These are phyloP conservation scores for Gambusia yucatana DNA, from an alignment of 2,797 vertebrate genomes.

Conservation along the genomic window DNA sequence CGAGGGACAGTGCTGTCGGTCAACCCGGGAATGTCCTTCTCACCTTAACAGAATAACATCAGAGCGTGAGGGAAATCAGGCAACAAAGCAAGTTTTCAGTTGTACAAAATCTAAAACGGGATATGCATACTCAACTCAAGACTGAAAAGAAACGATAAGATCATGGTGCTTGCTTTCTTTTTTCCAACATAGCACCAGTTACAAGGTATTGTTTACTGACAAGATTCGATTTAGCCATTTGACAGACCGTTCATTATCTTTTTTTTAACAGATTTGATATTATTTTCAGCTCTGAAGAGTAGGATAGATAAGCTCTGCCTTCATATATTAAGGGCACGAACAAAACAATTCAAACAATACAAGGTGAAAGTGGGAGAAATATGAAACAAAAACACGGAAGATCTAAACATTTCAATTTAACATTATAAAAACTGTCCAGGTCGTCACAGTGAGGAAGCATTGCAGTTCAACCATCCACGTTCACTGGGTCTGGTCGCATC, in stretches of 20 bases:
- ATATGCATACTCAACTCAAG: neutral
- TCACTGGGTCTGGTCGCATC: slow-evolving; percentile 63
- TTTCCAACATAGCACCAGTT: neutral
- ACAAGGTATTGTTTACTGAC: neutral
- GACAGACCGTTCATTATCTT: neutral
- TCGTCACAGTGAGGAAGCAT: slow-evolving; percentile 63
- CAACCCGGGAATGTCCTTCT: slow-evolving; percentile 97
- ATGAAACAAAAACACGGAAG: neutral
- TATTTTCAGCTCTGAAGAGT: neutral
- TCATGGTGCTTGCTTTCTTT: neutral
- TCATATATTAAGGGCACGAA: neutral
- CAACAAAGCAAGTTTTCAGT: neutral
- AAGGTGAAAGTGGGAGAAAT: neutral
- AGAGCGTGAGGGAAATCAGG: neutral
- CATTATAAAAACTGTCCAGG: neutral
- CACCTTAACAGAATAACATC: slow-evolving; percentile 77
- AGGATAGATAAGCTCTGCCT: neutral
- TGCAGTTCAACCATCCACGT: slow-evolving; percentile 77
- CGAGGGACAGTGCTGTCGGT: slow-evolving; percentile 97
- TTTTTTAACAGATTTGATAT: neutral
- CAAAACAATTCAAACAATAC: neutral
- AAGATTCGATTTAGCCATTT: neutral
- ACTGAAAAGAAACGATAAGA: neutral
- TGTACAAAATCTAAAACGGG: neutral
- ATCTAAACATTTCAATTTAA: neutral